These are phyloP conservation scores for Zaprionus nigranus DNA, from an alignment of 1,140 invertebrate genomes.

Conservation along the genomic window DNA sequence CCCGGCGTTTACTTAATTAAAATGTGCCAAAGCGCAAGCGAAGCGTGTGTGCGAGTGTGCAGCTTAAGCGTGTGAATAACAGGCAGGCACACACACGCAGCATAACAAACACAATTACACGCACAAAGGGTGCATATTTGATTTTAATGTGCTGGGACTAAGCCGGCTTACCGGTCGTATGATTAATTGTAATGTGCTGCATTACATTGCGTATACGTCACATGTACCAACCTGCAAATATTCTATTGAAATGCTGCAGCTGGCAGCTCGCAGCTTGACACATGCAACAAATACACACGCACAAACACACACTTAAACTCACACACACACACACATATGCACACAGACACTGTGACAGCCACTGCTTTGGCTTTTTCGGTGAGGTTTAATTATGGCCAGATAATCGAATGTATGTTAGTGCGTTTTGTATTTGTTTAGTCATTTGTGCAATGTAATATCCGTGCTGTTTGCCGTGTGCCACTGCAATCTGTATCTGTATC, in stretches of 20 bases:
- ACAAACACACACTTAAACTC: neutral
- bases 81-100: slow-evolving; percentile 7
- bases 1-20: slow-evolving; percentile 75
- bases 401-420: slow-evolving; percentile 38
- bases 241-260: slow-evolving; percentile 32
- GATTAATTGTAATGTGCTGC: slow-evolving; percentile 76
- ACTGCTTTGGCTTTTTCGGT: slow-evolving; percentile 16
- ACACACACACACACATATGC: neutral
- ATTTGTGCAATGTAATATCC: neutral
- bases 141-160: slow-evolving; percentile 68
- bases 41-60: neutral
- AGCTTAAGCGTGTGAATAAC: slow-evolving; percentile 63
- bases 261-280: slow-evolving; percentile 19
- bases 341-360: slow-evolving; percentile 15
- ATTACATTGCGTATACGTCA: slow-evolving; percentile 58
- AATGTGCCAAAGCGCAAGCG: slow-evolving; percentile 50
- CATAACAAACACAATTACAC: slow-evolving; percentile 41
- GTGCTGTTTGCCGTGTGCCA: neutral
- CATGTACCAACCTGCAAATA: slow-evolving; percentile 18
- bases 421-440: neutral
- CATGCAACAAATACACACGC: slow-evolving; percentile 13
- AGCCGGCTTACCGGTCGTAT: slow-evolving; percentile 74
- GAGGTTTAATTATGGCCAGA: slow-evolving; percentile 37
- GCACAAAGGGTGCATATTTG: slow-evolving; percentile 59
- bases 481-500: neutral